phyloP scores from a whole-genome alignment of 2,888 invertebrate genomes.

The Panopea generosa region DNA sequence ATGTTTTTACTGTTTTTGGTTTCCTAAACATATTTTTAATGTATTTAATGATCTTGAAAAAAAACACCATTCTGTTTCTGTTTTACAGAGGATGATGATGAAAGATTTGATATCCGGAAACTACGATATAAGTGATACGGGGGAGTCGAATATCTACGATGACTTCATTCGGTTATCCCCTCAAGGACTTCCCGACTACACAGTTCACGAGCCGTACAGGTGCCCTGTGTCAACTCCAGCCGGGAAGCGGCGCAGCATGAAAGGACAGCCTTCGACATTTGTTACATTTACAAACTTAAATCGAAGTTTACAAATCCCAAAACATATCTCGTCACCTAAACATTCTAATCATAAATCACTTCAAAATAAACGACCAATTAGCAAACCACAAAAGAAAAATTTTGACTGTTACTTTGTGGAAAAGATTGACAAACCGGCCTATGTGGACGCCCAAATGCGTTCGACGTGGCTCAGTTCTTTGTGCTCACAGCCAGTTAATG shows the following conservation, averaged over 20 bases:
- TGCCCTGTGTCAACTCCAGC: constrained; percentile 71
- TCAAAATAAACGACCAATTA: constrained; percentile 31
- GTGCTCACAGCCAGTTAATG: constrained; percentile 70
- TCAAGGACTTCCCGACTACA: constrained; percentile 22
- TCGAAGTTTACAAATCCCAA: constrained; percentile 43
- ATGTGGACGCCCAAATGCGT: constrained; percentile 44
- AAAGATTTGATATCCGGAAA: not conserved
- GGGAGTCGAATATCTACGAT: constrained; percentile 12
- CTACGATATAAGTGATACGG: not conserved
- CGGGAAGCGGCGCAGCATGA: constrained; percentile 36
- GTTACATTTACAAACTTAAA: constrained; percentile 52
- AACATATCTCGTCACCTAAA: constrained; percentile 25
- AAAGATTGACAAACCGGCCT: constrained; percentile 47
- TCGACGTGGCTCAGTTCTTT: constrained; percentile 65
- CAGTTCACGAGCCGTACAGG: constrained; percentile 47
- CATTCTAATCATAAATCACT: constrained; percentile 26
- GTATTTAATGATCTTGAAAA: too few relatives aligned
- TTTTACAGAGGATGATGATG: constrained; percentile 11
- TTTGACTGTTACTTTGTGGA: constrained; percentile 69
- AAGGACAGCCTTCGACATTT: constrained; percentile 24
- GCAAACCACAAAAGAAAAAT: constrained; percentile 61
- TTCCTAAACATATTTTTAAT: too few relatives aligned
- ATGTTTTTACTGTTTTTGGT: too few relatives aligned
- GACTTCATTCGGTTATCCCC: constrained; percentile 22
- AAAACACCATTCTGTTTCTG: not conserved